Base-by-base conservation (phyloP, 2,888 invertebrate species). In the Plebejus anna region DNA sequence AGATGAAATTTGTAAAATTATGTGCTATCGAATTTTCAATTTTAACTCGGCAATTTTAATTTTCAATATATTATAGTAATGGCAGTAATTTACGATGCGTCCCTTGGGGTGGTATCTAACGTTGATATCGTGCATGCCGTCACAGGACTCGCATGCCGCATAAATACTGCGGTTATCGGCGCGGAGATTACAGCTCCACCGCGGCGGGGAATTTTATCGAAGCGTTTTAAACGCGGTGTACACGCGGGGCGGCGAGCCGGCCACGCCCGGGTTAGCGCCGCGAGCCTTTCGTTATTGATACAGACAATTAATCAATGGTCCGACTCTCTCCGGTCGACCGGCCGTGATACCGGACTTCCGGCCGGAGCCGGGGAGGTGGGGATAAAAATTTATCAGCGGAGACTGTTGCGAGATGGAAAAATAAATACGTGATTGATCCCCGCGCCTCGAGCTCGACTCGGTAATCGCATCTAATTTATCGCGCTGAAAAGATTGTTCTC, bases 201-300 rank as follows among this genome's bases (percentile, higher is more conserved):
- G 36, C 11, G 32, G 16, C 66, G 32, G 32, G 1, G 66, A 13
- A 36, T 66, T 66, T 66, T 66, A 66, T 66, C 32, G 16, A 66
- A 16, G 32, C 32, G 32, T 66, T 66, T 32, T 66, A 61, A 28
- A 13, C 4, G 61, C 61, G 11, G 61, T 61, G 4, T 11, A 61
- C 28, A 57, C 11, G 28, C 11, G 7, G 61, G 28, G 2, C 7
- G 59, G 59, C 4, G 4, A 9, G 61, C 28, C 28, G 28, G 13
- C 59, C 22, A 22, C 59, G 61, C 61, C 1, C 11, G 11, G 61
- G 9, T 3, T 11, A 61, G 28, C 61, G 28, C 59, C 7, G 6
- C 59, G 61, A 61, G 61, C 61, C 61, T 28, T 61, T 61, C 4
- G 28, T 61, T 61, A 61, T 61, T 61, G 28, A 61, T 61, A 32